Evolutionary conservation across 2,888 invertebrate genomes (phyloP).

Genomic region (Dynastes tityus): DNA sequence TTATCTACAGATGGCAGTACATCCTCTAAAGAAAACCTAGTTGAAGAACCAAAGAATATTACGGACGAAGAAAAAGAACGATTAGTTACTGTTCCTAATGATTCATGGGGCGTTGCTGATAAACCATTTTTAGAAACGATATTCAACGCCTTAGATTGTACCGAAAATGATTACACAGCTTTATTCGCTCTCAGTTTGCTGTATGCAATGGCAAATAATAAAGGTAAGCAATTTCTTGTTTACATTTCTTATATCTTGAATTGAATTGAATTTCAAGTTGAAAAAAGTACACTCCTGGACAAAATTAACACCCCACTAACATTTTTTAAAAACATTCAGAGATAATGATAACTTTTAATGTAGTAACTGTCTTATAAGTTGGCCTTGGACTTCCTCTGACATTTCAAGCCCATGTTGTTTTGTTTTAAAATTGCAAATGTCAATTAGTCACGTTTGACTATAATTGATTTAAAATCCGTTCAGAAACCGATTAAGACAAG

Average conservation of each 20-base stretch:
- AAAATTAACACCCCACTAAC: no score
- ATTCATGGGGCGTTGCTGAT: conserved; percentile 71
- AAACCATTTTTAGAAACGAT: conserved; percentile 93
- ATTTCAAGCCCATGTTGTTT: no score
- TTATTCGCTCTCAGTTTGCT: conserved; percentile 92
- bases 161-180: conserved; percentile 95
- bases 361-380: no score
- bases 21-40: conserved; percentile 63
- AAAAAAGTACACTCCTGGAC: neutral
- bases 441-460: no score
- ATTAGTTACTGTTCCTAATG: conserved; percentile 61
- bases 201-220: conserved; percentile 94
- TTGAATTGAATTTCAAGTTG: neutral
- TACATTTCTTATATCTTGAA: neutral
- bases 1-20: conserved; percentile 61
- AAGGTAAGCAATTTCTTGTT: conserved; percentile 76
- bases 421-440: no score
- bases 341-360: no score
- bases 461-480: no score
- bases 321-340: no score
- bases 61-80: conserved; percentile 94
- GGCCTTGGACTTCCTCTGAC: no score
- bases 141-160: conserved; percentile 88
- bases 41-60: conserved; percentile 80
- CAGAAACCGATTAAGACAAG: no score